Conservation (phyloP, 2,888 invertebrate genomes). For the Laothoe populi region DNA sequence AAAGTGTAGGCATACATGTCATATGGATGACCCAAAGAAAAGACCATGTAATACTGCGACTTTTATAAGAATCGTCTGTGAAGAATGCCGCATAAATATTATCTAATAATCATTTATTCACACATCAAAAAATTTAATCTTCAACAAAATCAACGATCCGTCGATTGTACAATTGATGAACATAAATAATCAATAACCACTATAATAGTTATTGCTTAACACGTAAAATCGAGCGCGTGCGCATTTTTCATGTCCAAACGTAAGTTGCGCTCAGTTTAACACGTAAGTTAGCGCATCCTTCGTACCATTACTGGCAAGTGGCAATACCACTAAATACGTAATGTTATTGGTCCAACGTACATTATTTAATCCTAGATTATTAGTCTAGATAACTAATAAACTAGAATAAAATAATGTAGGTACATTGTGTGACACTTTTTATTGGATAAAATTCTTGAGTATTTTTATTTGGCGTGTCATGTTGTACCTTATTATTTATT, state of each 20-base stretch:
- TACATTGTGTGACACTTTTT: background rate
- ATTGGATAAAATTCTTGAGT: too few species aligned
- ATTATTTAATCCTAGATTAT: too few species aligned
- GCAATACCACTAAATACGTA: constrained; percentile 11
- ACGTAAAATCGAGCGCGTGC: constrained; percentile 4
- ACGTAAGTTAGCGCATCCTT: constrained; percentile 19
- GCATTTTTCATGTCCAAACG: constrained; percentile 17
- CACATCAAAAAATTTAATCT: background rate
- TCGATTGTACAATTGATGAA: constrained; percentile 5
- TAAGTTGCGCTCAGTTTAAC: constrained; percentile 7
- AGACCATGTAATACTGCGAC: too few species aligned
- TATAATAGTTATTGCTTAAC: constrained; percentile 17
- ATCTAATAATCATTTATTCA: background rate
- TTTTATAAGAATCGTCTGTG: too few species aligned
- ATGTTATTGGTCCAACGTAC: too few species aligned
- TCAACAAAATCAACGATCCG: constrained; percentile 2
- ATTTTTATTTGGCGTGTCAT: too few species aligned
- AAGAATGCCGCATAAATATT: too few species aligned
- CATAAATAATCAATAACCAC: constrained; percentile 11
- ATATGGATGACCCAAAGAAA: too few species aligned
- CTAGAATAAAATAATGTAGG: background rate
- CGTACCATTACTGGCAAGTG: background rate
- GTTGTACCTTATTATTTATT: too few species aligned
- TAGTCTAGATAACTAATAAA: background rate
- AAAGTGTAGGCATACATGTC: too few species aligned